Base-by-base conservation (phyloP, 2,113 vertebrate species). In the Paraplagusia blochii region DNA sequence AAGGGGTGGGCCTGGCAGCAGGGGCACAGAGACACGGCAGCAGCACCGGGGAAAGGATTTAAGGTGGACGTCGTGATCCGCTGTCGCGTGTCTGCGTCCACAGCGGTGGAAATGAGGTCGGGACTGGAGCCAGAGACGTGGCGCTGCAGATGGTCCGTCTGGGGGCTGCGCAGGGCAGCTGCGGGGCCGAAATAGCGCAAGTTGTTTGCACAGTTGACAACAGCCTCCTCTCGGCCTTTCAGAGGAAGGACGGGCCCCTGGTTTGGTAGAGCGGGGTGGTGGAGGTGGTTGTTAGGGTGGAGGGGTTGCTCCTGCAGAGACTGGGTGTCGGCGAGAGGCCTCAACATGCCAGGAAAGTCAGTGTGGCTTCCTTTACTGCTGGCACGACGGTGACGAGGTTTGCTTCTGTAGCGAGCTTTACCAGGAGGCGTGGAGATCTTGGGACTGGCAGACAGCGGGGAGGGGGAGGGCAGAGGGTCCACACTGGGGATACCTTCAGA, bases 131-230 rank as follows among this genome's bases (percentile, higher is more conserved):
- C 92, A 0, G 95, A 93, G 42, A 96, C 68, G 1, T 87, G 88
- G 22, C 93, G 87, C n/a, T 96, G 96, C 1, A 94, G 89, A 7
- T 95, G 95, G 89, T 93, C 94, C 0, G 95, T 95, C 82, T 98
- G 95, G 0, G 97, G 97, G 86, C 96, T 98, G 18, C 96, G 91
- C 58, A 99, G 91, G 13, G 96, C 92, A 0, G 96, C 97, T 0
- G 97, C 96, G 0, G 97, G 97, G 5, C 97, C 97, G n/a, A 98
- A 98, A 79, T 99, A 98, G 29, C 93, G 88, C 58, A 98, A 83
- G 82, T 96, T 96, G 87, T 94, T 98, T 67, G 95, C 93, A 38
- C 97, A 99, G 77, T 85, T 92, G 18, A 94, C 94, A 1, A 96
- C 93, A 11, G 95, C 93, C 68, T 93, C 90, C 22, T 94, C 93